These are phyloP conservation scores for Euura saliciscinereae DNA, from an alignment of 1,140 invertebrate species.

Conservation along the genomic window DNA sequence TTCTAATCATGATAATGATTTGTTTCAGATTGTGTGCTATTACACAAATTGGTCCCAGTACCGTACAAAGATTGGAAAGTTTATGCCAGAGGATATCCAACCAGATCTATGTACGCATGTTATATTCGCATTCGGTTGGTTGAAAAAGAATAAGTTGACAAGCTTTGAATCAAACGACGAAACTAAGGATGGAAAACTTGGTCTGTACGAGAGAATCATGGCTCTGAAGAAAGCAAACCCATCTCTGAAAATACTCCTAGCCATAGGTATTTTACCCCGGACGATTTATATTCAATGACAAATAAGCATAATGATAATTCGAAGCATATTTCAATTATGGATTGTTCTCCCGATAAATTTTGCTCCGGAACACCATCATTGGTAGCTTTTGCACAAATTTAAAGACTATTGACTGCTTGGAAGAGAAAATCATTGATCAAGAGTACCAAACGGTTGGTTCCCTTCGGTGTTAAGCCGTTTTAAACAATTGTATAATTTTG, in stretches of 20 bases:
- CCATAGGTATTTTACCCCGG: conserved; percentile 70
- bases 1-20: conserved; percentile 13
- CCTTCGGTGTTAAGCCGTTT: conserved; percentile 75
- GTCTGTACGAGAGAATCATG: conserved; percentile 85
- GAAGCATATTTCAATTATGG: conserved; percentile 4
- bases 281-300: background rate
- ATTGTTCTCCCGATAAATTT: no score
- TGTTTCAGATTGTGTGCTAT: conserved; percentile 84
- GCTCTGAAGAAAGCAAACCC: conserved; percentile 88
- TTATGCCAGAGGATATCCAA: conserved; percentile 92
- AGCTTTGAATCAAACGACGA: conserved; percentile 93
- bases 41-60: conserved; percentile 99
- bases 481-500: conserved; percentile 82
- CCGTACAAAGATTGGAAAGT: conserved; percentile 90
- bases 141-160: conserved; percentile 92
- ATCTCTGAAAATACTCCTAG: conserved; percentile 86
- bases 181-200: conserved; percentile 89
- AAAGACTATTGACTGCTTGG: no score
- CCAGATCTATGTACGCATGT: conserved; percentile 95
- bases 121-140: conserved; percentile 95
- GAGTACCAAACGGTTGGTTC: conserved; percentile 80
- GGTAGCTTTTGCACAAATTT: no score
- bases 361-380: no score
- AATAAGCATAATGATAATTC: background rate
- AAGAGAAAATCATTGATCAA: conserved; percentile 53